Base-by-base conservation (phyloP, 2,113 vertebrate species). In the Aegotheles bennettii region DNA sequence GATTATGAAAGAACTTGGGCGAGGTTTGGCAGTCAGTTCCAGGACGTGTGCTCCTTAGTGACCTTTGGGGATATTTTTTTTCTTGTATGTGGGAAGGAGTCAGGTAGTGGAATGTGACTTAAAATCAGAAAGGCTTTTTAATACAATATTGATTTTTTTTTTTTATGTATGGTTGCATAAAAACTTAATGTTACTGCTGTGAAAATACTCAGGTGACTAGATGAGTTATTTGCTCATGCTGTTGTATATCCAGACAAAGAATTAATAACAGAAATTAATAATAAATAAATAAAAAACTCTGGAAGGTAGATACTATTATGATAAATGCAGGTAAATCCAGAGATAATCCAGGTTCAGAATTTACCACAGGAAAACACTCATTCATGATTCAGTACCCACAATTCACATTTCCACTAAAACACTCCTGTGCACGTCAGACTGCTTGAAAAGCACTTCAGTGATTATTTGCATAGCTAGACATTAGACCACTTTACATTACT, bases 1-100 rank as follows among this genome's bases (percentile, higher is more conserved):
- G 91, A 85, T 95, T 96, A 87, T 94, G 89, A 95, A 94, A 87
- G 73, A 65, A 53, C 70, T 85, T 89, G 81, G 81, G 77, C 0
- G 81, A 95, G 84, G 89, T 91, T 91, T 91, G 84, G 74, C 70
- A 93, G 67, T 35, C 50, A 61, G 1, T 57, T 68, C 23, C 57
- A 85, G 81, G 89, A 89, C 0, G 0, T 94, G 81, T 40, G 57
- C 74, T 79, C 28, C 35, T 82, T 60, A 57, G 57, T 83, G 70
- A 84, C 84, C 77, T 89, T 71, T 69, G 36, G 31, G 69, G 50
- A 57, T 40, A 65, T 42, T 69, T 63, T 51, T 51, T 51, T 64
- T 84, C 89, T 50, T 36, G 29, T 10, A 42, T 83, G 38, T 45
- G 61, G 63, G 57, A 68, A 87, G 28, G 28, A 87, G 54, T 64